Conservation (phyloP, 2,888 invertebrate species). For the Dryobotodes eremita region DNA sequence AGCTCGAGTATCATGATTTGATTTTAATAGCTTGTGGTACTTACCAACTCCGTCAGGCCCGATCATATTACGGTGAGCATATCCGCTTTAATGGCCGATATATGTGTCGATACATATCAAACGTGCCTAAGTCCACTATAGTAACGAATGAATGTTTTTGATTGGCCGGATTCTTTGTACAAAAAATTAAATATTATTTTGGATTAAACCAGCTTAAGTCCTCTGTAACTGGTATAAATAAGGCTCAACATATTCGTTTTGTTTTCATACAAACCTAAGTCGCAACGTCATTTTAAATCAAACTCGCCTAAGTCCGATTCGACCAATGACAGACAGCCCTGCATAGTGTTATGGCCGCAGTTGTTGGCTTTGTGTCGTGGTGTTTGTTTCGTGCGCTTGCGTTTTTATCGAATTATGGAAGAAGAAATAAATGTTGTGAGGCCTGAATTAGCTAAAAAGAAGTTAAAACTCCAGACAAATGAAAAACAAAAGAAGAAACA, state of each 20-base stretch:
- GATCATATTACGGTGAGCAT: too few species aligned
- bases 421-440: conserved; percentile 40
- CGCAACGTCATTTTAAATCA: conserved; percentile 36
- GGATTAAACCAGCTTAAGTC: conserved; percentile 24
- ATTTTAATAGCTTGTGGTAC: too few species aligned
- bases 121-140: conserved; percentile 20
- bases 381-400: conserved; percentile 44
- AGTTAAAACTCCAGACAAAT: conserved; percentile 39
- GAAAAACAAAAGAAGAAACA: conserved; percentile 34
- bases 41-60: too few species aligned
- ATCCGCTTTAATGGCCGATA: too few species aligned
- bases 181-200: background rate
- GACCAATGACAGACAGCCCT: conserved; percentile 40
- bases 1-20: too few species aligned
- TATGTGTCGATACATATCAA: conserved; percentile 9
- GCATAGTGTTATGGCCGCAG: conserved; percentile 41
- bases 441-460: conserved; percentile 44
- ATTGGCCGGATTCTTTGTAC: conserved; percentile 33
- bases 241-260: conserved; percentile 37
- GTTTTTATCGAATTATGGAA: conserved; percentile 40
- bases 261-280: conserved; percentile 40
- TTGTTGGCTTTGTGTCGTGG: conserved; percentile 42
- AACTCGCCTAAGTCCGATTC: conserved; percentile 38
- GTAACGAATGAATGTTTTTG: conserved; percentile 23
- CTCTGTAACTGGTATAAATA: conserved; percentile 25